Conservation (phyloP, 2,113 vertebrate species). For the Chrysochloris asiatica region DNA sequence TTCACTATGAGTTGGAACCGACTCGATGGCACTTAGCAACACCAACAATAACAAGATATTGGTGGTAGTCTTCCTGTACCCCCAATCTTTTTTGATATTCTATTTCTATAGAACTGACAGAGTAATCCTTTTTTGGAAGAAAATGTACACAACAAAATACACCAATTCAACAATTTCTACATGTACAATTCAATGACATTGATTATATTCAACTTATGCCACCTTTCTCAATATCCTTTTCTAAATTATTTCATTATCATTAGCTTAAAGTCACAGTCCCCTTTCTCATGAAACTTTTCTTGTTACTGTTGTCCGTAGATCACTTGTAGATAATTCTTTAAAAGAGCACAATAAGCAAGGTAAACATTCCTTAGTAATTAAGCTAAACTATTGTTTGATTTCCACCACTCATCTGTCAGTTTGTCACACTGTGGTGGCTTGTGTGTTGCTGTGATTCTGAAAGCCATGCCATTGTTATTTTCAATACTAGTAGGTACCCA, state of each 20-base stretch:
- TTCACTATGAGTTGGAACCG: no score
- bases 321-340: neutral
- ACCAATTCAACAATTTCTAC: neutral
- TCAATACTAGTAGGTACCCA: no score
- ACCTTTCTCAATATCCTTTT: neutral
- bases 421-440: no score
- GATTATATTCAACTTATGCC: neutral
- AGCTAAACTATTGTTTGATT: neutral
- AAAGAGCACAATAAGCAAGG: neutral
- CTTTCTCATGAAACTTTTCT: neutral
- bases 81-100: neutral
- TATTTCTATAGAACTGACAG: neutral
- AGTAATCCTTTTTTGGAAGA: neutral
- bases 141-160: neutral
- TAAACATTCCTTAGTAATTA: neutral
- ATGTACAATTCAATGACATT: neutral
- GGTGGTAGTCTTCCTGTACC: neutral
- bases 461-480: no score
- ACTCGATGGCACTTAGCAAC: no score
- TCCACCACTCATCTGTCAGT: no score
- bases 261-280: neutral
- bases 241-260: neutral
- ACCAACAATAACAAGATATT: neutral
- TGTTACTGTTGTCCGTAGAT: neutral
- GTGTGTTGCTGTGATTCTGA: no score